phyloP scores from a whole-genome alignment of 2,888 invertebrate genomes.

The Subacronicta megacephala region DNA sequence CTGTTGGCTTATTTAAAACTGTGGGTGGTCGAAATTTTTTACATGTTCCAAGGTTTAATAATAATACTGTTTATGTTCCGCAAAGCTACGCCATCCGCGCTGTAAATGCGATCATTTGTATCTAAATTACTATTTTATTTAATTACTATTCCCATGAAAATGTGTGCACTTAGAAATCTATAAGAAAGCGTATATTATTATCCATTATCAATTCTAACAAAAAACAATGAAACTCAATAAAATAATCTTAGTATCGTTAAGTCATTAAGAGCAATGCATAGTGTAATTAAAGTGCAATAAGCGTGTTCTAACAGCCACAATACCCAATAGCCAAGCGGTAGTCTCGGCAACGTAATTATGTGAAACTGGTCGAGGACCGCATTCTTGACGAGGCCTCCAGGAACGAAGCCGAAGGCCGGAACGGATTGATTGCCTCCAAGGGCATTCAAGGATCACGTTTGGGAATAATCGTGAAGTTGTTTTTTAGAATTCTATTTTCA shows the following conservation, averaged over 20 bases:
- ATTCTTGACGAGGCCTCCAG: constrained; percentile 61
- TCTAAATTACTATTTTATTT: too few relatives aligned
- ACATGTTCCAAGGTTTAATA: constrained; percentile 15
- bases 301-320: constrained; percentile 39
- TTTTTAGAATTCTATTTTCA: constrained; percentile 2
- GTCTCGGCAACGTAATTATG: constrained; percentile 49
- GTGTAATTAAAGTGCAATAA: constrained; percentile 48
- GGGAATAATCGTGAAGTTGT: constrained; percentile 1
- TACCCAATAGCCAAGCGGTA: constrained; percentile 38
- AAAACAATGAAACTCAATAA: constrained; percentile 3
- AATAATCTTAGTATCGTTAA: constrained; percentile 17
- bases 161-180: too few relatives aligned
- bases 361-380: constrained; percentile 63
- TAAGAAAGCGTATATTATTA: too few relatives aligned
- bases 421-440: constrained; percentile 63
- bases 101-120: too few relatives aligned
- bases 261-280: constrained; percentile 14
- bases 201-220: background rate
- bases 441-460: constrained; percentile 49
- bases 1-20: constrained; percentile 3
- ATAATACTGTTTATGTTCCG: constrained; percentile 1
- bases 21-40: constrained; percentile 18
- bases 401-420: constrained; percentile 60
- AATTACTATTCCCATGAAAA: too few relatives aligned
- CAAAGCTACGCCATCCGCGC: background rate